Conservation (phyloP, 2,888 invertebrate species). For the Meiosimyza platycephala region DNA sequence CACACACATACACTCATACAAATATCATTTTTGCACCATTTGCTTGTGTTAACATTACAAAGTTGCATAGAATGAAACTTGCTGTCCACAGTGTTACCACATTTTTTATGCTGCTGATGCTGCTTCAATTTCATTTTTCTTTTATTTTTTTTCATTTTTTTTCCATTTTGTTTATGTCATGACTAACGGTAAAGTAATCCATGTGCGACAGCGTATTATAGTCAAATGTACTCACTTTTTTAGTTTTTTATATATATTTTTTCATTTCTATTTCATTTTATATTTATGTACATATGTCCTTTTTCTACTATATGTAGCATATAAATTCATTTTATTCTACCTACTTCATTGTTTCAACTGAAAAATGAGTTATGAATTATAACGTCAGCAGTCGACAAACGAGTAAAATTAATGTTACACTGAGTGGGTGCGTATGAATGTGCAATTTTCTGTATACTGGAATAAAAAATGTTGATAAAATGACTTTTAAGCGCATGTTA, state of each 20-base stretch:
- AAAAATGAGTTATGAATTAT: slow-evolving; percentile 29
- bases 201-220: slow-evolving; percentile 25
- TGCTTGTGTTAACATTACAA: too few species aligned
- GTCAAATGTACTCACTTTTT: slow-evolving; percentile 20
- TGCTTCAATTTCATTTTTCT: neutral
- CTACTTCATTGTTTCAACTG: slow-evolving; percentile 1
- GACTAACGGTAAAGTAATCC: slow-evolving; percentile 26
- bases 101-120: neutral
- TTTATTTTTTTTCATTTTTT: neutral
- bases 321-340: neutral
- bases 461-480: too few species aligned
- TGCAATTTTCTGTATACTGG: too few species aligned
- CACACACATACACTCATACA: neutral
- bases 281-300: neutral
- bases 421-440: neutral
- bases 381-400: neutral
- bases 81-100: neutral
- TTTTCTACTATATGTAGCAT: slow-evolving; percentile 5
- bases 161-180: neutral
- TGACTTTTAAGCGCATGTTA: too few species aligned
- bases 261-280: neutral
- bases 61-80: too few species aligned
- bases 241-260: too few species aligned
- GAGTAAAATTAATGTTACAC: neutral
- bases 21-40: neutral